Evolutionary conservation across 2,797 vertebrate species (phyloP), one percentile per base, ranked within the genome.

Genomic region (Darevskia nairensis): DNA sequence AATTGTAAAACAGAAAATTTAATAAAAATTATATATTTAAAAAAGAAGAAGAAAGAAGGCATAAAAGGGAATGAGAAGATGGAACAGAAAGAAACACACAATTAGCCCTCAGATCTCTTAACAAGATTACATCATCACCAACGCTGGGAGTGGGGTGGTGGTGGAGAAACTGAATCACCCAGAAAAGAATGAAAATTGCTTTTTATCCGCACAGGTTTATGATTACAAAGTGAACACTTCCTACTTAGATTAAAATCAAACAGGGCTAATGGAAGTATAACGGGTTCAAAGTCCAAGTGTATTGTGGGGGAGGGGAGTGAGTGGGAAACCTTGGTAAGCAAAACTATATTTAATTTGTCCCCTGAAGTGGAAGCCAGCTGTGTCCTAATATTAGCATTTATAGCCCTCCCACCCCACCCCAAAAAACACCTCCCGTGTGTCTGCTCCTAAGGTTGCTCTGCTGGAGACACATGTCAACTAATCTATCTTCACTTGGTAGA

Each of bases 341-440:
- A 90, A 21, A 92, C 90, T 84, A 90, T 77, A 8, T 87, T 86
- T 82, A 44, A 86, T 90, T 86, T 81, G 83, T 88, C 59, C 23
- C 87, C 87, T 92, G 27, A 3, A 82, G 80, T 90, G 41, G 78
- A 89, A 61, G 78, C 17, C 27, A 81, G 82, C 1, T 81, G n/a
- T 90, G 86, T 64, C 77, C 90, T 92, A 93, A 88, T 90, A 94
- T 86, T 91, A 95, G 2, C n/a, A 91, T 93, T 90, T 79, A 61
- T 0, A 75, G 29, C 50, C 50, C 3, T 2, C 50, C 13, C 50
- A 1, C 3, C 29, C 2, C 6, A 21, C 44, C 10, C 2, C 10
- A 19, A 64, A 64, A 64, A 64, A 2, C 44, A 23, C 46, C n/a
- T 7, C 13, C 59, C 9, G 8, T 3, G 59, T 61, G 86, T 89